phyloP scores from a whole-genome alignment of 2,797 vertebrate species.

The Rousettus madagascariensis region DNA sequence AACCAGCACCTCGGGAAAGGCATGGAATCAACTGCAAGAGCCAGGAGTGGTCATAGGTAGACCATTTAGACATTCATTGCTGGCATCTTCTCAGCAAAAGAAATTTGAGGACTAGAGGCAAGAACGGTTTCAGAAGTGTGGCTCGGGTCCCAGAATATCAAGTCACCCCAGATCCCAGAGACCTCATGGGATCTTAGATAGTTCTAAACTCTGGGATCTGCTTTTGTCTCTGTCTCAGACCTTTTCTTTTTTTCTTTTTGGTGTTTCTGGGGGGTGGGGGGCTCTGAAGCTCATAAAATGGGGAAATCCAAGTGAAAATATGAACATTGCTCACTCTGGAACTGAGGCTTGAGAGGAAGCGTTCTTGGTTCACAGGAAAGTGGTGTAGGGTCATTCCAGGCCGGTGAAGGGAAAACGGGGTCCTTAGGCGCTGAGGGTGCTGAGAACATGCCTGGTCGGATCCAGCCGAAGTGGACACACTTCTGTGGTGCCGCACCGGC shows the following conservation, averaged over 20 bases:
- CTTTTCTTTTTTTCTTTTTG: too few relatives aligned
- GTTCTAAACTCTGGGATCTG: neutral
- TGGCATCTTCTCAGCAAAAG: neutral
- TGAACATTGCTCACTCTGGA: neutral
- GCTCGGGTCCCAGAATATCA: neutral
- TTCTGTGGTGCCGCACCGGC: neutral
- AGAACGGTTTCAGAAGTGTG: neutral
- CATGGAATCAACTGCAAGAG: neutral
- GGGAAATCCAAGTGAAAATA: neutral
- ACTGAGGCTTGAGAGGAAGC: neutral
- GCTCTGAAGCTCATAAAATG: neutral
- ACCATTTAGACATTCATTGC: neutral
- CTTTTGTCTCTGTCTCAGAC: neutral
- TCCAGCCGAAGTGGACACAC: neutral
- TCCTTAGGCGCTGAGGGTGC: fast-evolving
- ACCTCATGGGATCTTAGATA: neutral
- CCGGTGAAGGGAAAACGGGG: fast-evolving
- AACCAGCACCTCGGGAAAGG: neutral
- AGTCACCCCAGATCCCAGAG: fast-evolving
- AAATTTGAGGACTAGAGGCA: neutral
- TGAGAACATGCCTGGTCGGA: fast-evolving
- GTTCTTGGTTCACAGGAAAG: neutral
- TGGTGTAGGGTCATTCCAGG: neutral
- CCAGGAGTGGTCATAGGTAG: neutral
- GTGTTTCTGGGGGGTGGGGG: too few relatives aligned